A percentile compares a stretch with the other conserved stretches of the same genome.
Evolutionary conservation across 2,888 invertebrate species (phyloP).

Genomic region (Beris chalybata): DNA sequence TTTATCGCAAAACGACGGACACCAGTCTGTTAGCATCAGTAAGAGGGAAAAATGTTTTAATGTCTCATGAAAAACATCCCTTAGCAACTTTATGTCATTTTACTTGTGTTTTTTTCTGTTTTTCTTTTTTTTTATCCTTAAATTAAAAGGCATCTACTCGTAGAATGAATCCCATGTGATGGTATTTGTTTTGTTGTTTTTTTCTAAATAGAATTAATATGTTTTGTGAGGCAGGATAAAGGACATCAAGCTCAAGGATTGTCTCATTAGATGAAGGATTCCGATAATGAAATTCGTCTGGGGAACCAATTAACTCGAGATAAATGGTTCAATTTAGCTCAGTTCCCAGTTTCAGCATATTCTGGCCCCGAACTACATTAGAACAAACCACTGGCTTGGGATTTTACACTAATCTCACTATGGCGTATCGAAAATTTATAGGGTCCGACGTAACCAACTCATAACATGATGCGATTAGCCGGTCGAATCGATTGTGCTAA

Average conservation of each 20-base stretch:
- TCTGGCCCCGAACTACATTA: too few species aligned
- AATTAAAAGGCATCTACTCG: slow-evolving; percentile 13
- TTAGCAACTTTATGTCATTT: slow-evolving; percentile 20
- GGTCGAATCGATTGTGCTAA: slow-evolving; percentile 27
- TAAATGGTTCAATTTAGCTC: too few species aligned
- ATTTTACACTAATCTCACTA: too few species aligned
- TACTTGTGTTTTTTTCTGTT: not conserved
- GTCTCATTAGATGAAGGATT: too few species aligned
- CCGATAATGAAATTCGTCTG: too few species aligned
- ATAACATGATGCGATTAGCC: slow-evolving; percentile 29
- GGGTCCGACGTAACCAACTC: slow-evolving; percentile 22
- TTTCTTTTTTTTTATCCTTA: slow-evolving; percentile 16
- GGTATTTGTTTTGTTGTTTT: not conserved
- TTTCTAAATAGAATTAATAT: not conserved
- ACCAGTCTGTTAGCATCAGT: not conserved
- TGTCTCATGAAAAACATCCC: slow-evolving; percentile 19
- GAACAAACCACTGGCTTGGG: too few species aligned
- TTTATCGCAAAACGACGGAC: slow-evolving; percentile 7
- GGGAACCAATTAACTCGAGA: too few species aligned
- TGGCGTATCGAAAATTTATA: not conserved
- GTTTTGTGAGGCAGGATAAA: not conserved
- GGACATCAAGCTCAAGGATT: too few species aligned
- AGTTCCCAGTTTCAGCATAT: too few species aligned
- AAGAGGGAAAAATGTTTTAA: slow-evolving; percentile 18
- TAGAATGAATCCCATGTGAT: slow-evolving; percentile 13